These are phyloP conservation scores for Percina caprodes DNA, from an alignment of 2,113 vertebrate species.

Conservation along the genomic window DNA sequence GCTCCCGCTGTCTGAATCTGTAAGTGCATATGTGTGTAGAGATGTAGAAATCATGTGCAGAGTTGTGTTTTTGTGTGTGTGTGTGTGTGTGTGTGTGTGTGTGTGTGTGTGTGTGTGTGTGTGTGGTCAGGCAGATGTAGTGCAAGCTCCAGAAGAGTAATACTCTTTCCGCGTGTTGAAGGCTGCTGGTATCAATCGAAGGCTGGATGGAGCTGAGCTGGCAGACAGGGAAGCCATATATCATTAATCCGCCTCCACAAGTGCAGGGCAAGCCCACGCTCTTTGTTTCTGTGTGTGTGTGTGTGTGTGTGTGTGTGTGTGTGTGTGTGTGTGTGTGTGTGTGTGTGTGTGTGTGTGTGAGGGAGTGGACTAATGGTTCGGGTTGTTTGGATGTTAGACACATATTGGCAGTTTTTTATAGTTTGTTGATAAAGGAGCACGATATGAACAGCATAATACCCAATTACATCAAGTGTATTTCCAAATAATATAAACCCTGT, in stretches of 20 bases:
- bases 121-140: neutral
- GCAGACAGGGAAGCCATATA: slow-evolving; percentile 69
- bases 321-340: slow-evolving; percentile 16
- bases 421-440: neutral
- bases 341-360: slow-evolving; percentile 15
- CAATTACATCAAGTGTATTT: neutral
- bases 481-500: neutral
- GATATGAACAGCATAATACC: neutral
- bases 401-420: neutral
- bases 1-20: neutral
- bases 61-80: neutral
- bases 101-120: neutral
- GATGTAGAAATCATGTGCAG: too few species aligned
- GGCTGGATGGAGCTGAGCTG: slow-evolving; percentile 55
- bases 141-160: slow-evolving; percentile 4
- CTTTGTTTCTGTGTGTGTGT: slow-evolving; percentile 28
- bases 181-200: slow-evolving; percentile 51
- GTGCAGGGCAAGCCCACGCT: slow-evolving; percentile 46
- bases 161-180: slow-evolving; percentile 33
- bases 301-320: slow-evolving; percentile 26
- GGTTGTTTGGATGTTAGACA: neutral
- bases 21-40: too few species aligned
- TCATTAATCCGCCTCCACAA: slow-evolving; percentile 64
- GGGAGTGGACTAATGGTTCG: neutral
- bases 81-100: neutral